These are phyloP conservation scores for Gasterosteus aculeatus DNA, from an alignment of 2,113 vertebrate genomes.

Conservation along the genomic window DNA sequence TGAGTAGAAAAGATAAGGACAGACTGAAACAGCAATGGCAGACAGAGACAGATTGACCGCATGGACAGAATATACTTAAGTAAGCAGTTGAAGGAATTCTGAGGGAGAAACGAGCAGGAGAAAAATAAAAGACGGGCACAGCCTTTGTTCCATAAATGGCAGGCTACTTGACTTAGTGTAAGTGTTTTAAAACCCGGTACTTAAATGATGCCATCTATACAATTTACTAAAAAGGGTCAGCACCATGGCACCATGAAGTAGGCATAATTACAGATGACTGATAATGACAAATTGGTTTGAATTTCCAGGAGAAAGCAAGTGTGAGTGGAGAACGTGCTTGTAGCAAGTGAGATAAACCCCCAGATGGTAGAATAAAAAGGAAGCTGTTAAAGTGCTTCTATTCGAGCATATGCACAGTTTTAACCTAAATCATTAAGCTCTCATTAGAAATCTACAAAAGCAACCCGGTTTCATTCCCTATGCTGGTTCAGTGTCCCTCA, in stretches of 20 bases:
- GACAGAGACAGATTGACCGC: neutral
- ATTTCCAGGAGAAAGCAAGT: conserved; percentile 53
- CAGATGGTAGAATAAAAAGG: conserved; percentile 61
- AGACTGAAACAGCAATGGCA: neutral
- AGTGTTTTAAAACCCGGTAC: conserved; percentile 56
- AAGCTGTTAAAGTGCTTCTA: conserved; percentile 39
- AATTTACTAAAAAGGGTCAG: conserved; percentile 61
- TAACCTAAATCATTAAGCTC: conserved; percentile 25
- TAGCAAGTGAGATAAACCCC: conserved; percentile 51
- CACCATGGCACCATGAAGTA: conserved; percentile 52
- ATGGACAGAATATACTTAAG: conserved; percentile 14
- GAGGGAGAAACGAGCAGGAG: conserved; percentile 8
- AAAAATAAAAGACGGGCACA: neutral
- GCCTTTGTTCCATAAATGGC: conserved; percentile 25
- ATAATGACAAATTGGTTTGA: conserved; percentile 68
- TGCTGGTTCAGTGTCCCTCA: neutral
- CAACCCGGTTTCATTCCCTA: neutral
- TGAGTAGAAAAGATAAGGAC: conserved; percentile 11
- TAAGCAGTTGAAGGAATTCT: conserved; percentile 15
- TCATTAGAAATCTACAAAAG: conserved; percentile 2
- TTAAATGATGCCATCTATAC: conserved; percentile 65
- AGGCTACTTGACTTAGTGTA: conserved; percentile 45
- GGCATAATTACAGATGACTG: conserved; percentile 62
- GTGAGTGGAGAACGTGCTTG: conserved; percentile 33
- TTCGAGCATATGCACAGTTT: conserved; percentile 43